Conservation (phyloP, 2,888 invertebrate species). For the Punctoribates punctum region DNA sequence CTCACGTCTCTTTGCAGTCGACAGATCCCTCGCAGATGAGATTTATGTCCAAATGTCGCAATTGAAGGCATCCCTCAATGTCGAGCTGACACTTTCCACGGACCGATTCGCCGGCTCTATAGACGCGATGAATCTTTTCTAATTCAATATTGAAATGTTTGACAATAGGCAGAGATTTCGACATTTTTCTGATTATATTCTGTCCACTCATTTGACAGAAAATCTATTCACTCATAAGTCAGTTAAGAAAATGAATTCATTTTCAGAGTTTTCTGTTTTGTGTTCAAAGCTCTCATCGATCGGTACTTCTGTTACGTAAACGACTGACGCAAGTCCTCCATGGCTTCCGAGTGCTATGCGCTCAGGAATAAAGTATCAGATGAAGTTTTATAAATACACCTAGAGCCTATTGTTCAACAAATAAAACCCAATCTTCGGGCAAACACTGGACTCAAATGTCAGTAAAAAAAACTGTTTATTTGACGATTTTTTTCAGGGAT, state of each 20-base stretch:
- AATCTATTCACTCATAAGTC: too few relatives aligned
- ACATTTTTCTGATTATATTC: conserved; percentile 1
- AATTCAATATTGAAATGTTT: conserved; percentile 18
- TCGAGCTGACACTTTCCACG: neutral
- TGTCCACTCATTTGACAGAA: neutral
- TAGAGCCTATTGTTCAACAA: too few relatives aligned
- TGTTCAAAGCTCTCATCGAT: neutral
- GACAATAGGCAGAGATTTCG: conserved; percentile 23
- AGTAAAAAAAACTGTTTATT: too few relatives aligned
- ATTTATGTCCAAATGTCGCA: conserved; percentile 13
- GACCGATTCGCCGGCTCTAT: conserved; percentile 2
- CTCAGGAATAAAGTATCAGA: neutral
- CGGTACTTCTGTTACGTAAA: neutral
- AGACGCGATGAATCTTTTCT: neutral
- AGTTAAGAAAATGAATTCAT: conserved; percentile 2
- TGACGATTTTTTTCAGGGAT: too few relatives aligned
- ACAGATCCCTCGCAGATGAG: conserved; percentile 13
- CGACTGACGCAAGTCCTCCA: conserved; percentile 4
- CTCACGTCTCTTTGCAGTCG: conserved; percentile 8
- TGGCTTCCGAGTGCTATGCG: neutral
- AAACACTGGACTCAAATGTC: too few relatives aligned
- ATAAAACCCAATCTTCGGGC: too few relatives aligned
- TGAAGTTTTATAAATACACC: too few relatives aligned
- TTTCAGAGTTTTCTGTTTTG: neutral
- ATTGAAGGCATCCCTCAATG: neutral